Percentiles rank a stretch among this genome's conserved stretches.
These are phyloP conservation scores for Endomychus coccineus DNA, from an alignment of 2,888 invertebrate genomes.

Conservation along the genomic window DNA sequence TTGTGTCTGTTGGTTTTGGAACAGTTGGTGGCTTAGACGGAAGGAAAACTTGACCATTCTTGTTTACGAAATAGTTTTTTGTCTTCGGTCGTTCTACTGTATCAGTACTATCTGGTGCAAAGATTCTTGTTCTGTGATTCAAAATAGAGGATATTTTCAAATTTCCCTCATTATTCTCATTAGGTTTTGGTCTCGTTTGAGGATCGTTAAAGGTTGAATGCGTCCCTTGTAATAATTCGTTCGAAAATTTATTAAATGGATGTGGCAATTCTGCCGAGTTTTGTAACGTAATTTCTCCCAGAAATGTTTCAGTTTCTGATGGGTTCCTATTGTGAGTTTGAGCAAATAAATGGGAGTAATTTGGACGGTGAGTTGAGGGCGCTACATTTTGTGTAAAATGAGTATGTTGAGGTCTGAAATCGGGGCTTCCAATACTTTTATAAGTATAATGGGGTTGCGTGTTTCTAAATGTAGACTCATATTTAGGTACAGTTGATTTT, in stretches of 20 bases:
- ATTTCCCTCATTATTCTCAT: constrained; percentile 18
- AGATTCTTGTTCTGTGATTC: constrained; percentile 35
- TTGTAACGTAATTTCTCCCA: constrained; percentile 56
- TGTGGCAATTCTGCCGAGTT: no score
- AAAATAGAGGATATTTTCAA: constrained; percentile 27
- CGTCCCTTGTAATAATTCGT: no score
- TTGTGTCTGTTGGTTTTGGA: not conserved
- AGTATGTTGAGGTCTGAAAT: constrained; percentile 17
- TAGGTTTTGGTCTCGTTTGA: constrained; percentile 12
- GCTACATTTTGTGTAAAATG: constrained; percentile 15
- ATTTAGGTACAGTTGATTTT: constrained; percentile 40
- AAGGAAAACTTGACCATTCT: constrained; percentile 36
- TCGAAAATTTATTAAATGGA: no score
- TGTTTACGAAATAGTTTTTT: constrained; percentile 38
- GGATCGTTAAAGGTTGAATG: not conserved
- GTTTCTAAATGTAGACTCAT: constrained; percentile 41
- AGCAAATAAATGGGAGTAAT: constrained; percentile 47
- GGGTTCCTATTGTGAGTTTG: constrained; percentile 55
- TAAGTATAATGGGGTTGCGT: constrained; percentile 42
- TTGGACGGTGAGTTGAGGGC: constrained; percentile 48
- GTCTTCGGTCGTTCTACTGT: constrained; percentile 23
- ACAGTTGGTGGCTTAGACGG: constrained; percentile 28
- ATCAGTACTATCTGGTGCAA: constrained; percentile 33
- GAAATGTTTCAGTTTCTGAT: constrained; percentile 54
- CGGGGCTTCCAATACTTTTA: constrained; percentile 12